These are phyloP conservation scores for Diabrotica undecimpunctata DNA, from an alignment of 1,140 invertebrate genomes.

Conservation along the genomic window DNA sequence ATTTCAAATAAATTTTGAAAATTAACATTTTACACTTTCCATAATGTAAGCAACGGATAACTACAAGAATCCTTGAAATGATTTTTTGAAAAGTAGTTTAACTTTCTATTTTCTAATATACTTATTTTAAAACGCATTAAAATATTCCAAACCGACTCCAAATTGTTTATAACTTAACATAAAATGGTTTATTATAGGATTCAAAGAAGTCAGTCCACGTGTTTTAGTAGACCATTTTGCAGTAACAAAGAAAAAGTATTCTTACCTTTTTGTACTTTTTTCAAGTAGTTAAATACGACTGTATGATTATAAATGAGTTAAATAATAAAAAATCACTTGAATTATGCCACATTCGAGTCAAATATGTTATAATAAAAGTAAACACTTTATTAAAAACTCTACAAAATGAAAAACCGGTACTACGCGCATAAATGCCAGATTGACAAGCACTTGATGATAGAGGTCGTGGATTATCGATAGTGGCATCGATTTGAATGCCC, in stretches of 20 bases:
- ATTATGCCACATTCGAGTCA: slow-evolving; percentile 31
- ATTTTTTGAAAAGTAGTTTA: background rate
- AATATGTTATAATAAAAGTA: slow-evolving; percentile 17
- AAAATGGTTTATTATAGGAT: background rate
- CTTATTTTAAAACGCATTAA: background rate
- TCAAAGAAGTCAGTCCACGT: slow-evolving; percentile 27
- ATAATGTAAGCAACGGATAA: background rate
- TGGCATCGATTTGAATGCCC: too few species aligned
- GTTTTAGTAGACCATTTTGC: slow-evolving; percentile 31
- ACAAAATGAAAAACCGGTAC: slow-evolving; percentile 27
- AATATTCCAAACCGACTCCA: background rate
- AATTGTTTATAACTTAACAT: slow-evolving; percentile 3
- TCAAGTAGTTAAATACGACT: slow-evolving; percentile 33
- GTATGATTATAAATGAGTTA: slow-evolving; percentile 21
- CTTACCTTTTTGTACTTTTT: slow-evolving; percentile 26
- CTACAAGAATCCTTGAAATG: background rate
- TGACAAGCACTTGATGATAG: background rate
- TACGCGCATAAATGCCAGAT: slow-evolving; percentile 6
- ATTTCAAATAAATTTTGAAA: too few species aligned
- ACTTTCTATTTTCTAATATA: background rate
- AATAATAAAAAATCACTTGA: slow-evolving; percentile 13
- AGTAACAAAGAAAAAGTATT: slow-evolving; percentile 21
- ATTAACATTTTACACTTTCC: too few species aligned
- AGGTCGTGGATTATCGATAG: too few species aligned
- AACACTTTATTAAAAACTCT: slow-evolving; percentile 20